phyloP scores from a whole-genome alignment of 2,888 invertebrate species.

The Aromia moschata region DNA sequence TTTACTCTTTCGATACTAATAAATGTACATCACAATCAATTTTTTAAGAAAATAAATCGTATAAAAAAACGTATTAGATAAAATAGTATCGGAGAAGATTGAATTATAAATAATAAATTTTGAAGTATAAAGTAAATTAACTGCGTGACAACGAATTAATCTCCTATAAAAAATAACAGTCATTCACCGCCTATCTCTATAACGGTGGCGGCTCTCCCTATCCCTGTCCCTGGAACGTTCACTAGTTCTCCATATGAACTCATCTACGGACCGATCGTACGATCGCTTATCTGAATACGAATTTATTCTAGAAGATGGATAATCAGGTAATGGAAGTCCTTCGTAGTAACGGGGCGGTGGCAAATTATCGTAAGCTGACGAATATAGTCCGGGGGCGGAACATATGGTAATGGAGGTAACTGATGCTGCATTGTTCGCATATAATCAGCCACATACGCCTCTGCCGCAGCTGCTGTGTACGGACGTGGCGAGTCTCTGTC shows the following conservation, averaged over 20 bases:
- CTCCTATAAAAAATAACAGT: constrained; percentile 22
- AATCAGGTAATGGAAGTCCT: constrained; percentile 80
- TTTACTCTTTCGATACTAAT: constrained; percentile 12
- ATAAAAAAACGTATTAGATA: constrained; percentile 13
- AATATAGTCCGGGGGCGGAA: constrained; percentile 69
- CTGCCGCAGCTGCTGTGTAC: constrained; percentile 72
- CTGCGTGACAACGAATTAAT: constrained; percentile 18
- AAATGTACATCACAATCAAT: constrained; percentile 23
- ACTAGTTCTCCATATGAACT: constrained; percentile 84
- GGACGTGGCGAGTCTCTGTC: constrained; percentile 65
- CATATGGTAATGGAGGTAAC: constrained; percentile 85
- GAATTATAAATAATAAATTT: constrained; percentile 25
- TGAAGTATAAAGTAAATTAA: constrained; percentile 11
- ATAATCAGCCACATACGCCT: constrained; percentile 88
- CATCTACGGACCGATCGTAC: constrained; percentile 89
- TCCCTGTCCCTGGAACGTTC: constrained; percentile 58
- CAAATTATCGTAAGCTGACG: constrained; percentile 36
- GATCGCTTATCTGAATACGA: constrained; percentile 70
- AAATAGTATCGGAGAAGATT: constrained; percentile 13
- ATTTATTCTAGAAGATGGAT: constrained; percentile 68
- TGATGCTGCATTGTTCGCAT: constrained; percentile 90
- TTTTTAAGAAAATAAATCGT: constrained; percentile 20
- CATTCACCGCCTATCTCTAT: constrained; percentile 63
- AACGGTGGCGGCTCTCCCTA: constrained; percentile 59
- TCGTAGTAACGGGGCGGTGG: constrained; percentile 83